Evolutionary conservation across 2,797 vertebrate genomes (phyloP).

Genomic region (Strix occidentalis): DNA sequence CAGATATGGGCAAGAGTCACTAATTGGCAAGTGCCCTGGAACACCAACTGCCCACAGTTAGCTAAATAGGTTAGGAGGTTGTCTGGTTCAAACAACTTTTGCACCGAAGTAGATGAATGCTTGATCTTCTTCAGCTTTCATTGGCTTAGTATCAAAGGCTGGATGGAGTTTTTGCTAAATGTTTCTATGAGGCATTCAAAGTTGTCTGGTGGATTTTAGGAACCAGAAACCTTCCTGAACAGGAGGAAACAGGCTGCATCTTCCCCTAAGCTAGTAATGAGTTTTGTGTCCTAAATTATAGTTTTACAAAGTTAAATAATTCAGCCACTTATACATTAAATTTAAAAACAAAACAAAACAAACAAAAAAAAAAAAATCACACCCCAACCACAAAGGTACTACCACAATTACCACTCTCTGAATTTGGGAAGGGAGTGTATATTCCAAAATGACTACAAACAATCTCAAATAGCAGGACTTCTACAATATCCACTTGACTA

Average conservation of each 20-base stretch:
- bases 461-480: background rate
- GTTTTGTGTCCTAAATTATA: background rate
- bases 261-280: background rate
- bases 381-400: background rate
- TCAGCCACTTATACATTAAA: background rate
- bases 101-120: background rate
- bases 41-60: background rate
- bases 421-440: background rate
- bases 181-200: background rate
- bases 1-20: background rate
- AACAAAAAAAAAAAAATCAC: background rate
- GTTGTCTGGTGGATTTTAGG: background rate
- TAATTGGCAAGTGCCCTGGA: background rate
- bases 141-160: background rate
- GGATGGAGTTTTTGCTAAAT: background rate
- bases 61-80: background rate
- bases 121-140: background rate
- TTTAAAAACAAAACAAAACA: background rate
- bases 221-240: background rate
- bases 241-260: background rate
- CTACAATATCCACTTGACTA: background rate
- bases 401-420: background rate
- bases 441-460: background rate
- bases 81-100: background rate
- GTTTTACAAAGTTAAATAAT: background rate